Percentiles rank a stretch among this genome's conserved stretches.
Conservation (phyloP, 2,113 vertebrate genomes). For the Oreotrochilus melanogaster region DNA sequence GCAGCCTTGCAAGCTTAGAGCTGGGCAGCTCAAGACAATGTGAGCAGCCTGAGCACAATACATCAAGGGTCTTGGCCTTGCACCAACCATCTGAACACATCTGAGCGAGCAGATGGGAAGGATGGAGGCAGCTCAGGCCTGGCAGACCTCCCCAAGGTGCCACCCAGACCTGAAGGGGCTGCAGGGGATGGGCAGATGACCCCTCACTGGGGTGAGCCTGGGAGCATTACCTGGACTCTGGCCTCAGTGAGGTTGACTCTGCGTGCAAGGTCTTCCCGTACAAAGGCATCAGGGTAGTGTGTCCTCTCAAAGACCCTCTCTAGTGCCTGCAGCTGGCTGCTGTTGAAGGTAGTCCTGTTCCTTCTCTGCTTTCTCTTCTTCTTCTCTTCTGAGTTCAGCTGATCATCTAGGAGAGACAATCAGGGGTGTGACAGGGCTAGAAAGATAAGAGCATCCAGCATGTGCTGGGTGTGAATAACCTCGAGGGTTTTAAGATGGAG, state of each 20-base stretch:
- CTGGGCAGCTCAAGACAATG: background rate
- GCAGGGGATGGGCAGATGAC: background rate
- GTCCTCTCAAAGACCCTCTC: conserved; percentile 97
- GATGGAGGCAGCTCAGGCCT: background rate
- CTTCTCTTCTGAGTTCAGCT: conserved; percentile 95
- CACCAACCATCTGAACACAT: accelerated
- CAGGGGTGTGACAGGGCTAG: background rate
- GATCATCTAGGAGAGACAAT: conserved; percentile 85
- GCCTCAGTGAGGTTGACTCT: conserved; percentile 97
- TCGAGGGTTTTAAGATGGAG: background rate
- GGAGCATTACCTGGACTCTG: conserved; percentile 89
- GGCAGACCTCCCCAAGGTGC: background rate
- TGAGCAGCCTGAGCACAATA: background rate
- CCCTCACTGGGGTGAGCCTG: background rate
- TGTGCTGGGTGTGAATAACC: background rate
- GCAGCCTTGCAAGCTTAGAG: background rate
- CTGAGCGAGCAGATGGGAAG: background rate
- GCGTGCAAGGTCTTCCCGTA: conserved; percentile 95
- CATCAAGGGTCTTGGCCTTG: background rate
- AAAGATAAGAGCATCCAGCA: background rate
- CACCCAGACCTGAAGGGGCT: background rate
- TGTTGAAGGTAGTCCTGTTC: conserved; percentile 98
- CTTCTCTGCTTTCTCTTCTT: conserved; percentile 97
- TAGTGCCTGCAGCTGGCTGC: conserved; percentile 96
- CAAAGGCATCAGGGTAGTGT: conserved; percentile 98